Base-by-base conservation (phyloP, 2,113 vertebrate genomes). In the Thinocorus orbignyianus region DNA sequence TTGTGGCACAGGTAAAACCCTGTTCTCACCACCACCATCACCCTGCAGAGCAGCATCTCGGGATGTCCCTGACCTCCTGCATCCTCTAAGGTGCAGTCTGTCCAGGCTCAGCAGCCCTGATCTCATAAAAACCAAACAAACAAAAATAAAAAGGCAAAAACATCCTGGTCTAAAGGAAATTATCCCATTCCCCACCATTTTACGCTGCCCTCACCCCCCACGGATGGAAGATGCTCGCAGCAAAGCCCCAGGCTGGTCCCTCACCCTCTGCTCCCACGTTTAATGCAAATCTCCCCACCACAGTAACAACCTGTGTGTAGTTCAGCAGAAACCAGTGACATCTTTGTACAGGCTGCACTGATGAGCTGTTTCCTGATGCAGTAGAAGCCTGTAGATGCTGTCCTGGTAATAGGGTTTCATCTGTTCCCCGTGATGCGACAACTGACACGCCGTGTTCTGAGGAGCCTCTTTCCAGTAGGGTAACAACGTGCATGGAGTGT, bases 321-420 rank as follows among this genome's bases (percentile, higher is more conserved):
- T 86, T 94, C 93, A 91, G 13, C 90, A 79, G 70, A 22, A 82
- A 51, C 9, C 77, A 9, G 81, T 81, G 93, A 96, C 95, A 96
- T 73, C 90, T 96, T 14, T 77, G 92, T 82, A 89, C 92, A 60
- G 77, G 13, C 58, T 16, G 83, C 79, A 46, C 81, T 5, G 23
- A 64, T 3, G 64, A 94, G 94, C 92, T 93, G 96, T 33, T 97
- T 92, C 90, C 81, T 84, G 79, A 87, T 92, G 93, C 93, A 84
- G 73, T 30, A 2, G 79, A 69, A 92, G 90, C 83, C 74, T 78
- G 88, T 60, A 88, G 94, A 83, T 71, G 33, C 25, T 42, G 69
- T 81, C 66, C 92, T 78, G 90, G 93, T 97, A 97, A 97, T 91
- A 91, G 92, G 96, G 94, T 95, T 97, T 95, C 93, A 80, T 93